Evolutionary conservation across 2,113 vertebrate species (phyloP).

Genomic region (Serinus canaria): DNA sequence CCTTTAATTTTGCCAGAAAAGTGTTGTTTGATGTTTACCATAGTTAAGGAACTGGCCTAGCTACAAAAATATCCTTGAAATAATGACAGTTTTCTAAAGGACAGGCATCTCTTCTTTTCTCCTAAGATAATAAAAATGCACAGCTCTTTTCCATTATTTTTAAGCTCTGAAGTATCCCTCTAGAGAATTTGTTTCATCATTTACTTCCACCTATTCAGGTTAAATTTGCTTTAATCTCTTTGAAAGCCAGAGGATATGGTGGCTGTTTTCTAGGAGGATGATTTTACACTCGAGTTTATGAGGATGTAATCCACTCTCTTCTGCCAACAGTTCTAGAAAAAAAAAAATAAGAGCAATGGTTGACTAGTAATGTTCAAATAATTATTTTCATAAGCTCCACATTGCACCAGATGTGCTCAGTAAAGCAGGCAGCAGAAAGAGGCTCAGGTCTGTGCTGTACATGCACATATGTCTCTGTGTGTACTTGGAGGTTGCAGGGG

Average conservation of each 20-base stretch:
- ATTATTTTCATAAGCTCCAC: constrained; percentile 42
- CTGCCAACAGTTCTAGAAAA: constrained; percentile 22
- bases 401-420: constrained; percentile 13
- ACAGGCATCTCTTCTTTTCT: not conserved
- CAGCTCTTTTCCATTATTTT: not conserved
- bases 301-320: constrained; percentile 12
- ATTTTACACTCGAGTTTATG: not conserved
- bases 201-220: constrained; percentile 3
- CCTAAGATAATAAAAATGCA: not conserved
- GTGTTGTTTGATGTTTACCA: not conserved
- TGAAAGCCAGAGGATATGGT: not conserved
- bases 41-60: not conserved
- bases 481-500: not conserved
- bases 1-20: not conserved
- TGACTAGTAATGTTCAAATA: constrained; percentile 16
- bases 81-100: not conserved
- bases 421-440: not conserved
- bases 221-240: constrained; percentile 33
- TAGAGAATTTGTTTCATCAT: not conserved
- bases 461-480: not conserved
- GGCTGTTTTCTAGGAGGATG: constrained; percentile 5
- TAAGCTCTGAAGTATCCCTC: not conserved
- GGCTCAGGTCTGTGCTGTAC: not conserved
- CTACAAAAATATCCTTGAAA: not conserved
- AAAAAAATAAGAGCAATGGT: not conserved